These are phyloP conservation scores for Muscicapa comitata DNA, from an alignment of 2,797 vertebrate genomes.

Conservation along the genomic window DNA sequence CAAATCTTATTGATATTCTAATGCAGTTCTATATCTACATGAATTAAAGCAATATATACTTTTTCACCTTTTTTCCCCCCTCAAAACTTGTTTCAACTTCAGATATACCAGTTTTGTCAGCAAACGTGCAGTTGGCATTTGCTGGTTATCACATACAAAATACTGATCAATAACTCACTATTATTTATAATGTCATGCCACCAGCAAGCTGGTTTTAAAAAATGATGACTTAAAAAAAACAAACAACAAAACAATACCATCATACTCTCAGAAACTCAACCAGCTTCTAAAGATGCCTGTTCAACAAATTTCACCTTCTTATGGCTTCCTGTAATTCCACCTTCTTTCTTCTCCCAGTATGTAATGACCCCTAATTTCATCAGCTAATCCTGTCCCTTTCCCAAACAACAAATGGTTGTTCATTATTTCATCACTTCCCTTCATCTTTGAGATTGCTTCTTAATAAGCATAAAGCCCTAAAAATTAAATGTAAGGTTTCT, in stretches of 20 bases:
- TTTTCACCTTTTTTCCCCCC: fast-evolving
- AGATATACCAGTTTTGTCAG: not conserved
- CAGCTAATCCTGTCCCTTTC: not conserved
- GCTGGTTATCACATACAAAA: not conserved
- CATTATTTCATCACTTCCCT: not conserved
- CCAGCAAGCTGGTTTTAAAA: not conserved
- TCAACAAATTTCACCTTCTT: not conserved
- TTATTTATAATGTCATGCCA: not conserved
- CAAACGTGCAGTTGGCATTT: not conserved
- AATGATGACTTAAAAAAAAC: fast-evolving
- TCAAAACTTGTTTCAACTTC: not conserved
- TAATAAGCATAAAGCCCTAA: not conserved
- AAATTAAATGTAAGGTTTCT: not conserved
- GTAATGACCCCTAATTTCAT: not conserved
- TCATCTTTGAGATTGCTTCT: not conserved
- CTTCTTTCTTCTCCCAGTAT: not conserved
- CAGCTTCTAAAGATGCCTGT: not conserved
- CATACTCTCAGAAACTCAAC: not conserved
- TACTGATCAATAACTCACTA: not conserved
- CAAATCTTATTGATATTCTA: not conserved
- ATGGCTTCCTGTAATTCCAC: not conserved
- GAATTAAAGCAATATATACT: not conserved
- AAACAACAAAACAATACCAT: not conserved
- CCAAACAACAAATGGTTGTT: not conserved
- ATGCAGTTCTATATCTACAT: not conserved